These are phyloP conservation scores for Dinoponera quadriceps DNA, from an alignment of 1,140 invertebrate species.

Conservation along the genomic window DNA sequence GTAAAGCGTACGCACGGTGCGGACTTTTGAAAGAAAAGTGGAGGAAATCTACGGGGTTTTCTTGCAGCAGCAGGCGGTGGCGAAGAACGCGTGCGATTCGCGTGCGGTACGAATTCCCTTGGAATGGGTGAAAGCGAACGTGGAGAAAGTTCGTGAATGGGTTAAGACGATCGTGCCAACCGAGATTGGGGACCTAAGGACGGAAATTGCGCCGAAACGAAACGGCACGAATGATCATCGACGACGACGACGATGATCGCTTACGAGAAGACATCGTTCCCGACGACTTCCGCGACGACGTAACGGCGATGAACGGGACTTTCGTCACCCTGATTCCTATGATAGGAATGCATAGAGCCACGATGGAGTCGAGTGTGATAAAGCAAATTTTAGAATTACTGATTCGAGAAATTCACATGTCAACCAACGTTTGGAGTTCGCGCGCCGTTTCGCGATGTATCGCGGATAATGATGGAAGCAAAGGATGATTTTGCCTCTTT, in stretches of 20 bases:
- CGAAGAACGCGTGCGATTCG: background rate
- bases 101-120: slow-evolving; percentile 11
- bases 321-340: no score
- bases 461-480: no score
- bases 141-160: slow-evolving; percentile 52
- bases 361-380: no score
- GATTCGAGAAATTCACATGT: no score
- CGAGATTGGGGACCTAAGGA: background rate
- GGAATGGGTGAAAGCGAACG: slow-evolving; percentile 43
- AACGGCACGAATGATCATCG: background rate
- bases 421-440: no score
- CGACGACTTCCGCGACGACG: background rate
- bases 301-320: no score
- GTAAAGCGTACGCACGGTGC: background rate
- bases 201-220: background rate
- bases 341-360: no score
- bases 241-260: background rate
- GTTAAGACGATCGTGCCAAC: slow-evolving; percentile 29
- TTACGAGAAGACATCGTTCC: background rate
- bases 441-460: no score
- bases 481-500: no score
- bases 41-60: background rate
- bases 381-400: no score
- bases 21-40: background rate
- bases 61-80: no score